phyloP scores from a whole-genome alignment of 1,140 invertebrate species.

The Leptinotarsa texana region DNA sequence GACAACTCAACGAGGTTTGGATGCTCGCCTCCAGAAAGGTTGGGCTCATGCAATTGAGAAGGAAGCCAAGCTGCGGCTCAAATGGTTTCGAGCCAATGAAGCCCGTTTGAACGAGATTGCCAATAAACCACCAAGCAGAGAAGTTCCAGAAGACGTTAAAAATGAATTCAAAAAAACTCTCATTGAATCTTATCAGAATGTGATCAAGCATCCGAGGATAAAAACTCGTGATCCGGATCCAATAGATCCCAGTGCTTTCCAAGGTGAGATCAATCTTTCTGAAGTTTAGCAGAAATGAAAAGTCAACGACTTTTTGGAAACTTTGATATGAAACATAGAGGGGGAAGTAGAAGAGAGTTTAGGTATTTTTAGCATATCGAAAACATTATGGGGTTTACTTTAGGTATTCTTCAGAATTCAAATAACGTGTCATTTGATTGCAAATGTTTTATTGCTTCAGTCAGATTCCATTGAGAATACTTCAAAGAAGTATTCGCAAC shows the following conservation, averaged over 20 bases:
- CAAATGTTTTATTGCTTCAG: too few relatives aligned
- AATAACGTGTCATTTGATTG: too few relatives aligned
- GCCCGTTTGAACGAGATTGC: constrained; percentile 42
- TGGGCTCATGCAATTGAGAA: constrained; percentile 43
- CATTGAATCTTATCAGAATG: constrained; percentile 39
- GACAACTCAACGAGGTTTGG: constrained; percentile 9
- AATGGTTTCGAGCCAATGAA: constrained; percentile 49
- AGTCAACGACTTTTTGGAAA: too few relatives aligned
- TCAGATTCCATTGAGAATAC: too few relatives aligned
- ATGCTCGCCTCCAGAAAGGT: constrained; percentile 7
- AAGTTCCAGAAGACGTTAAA: constrained; percentile 43
- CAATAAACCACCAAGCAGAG: constrained; percentile 36
- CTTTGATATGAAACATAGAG: too few relatives aligned
- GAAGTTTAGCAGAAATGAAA: too few relatives aligned
- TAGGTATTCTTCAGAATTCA: too few relatives aligned
- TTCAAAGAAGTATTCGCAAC: too few relatives aligned
- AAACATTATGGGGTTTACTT: too few relatives aligned
- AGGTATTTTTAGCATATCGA: too few relatives aligned
- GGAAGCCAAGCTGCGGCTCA: constrained; percentile 41
- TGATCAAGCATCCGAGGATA: constrained; percentile 29
- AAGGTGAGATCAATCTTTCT: neutral
- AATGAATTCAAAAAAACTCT: constrained; percentile 41
- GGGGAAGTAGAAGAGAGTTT: too few relatives aligned
- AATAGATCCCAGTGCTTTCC: constrained; percentile 13
- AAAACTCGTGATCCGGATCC: constrained; percentile 30